Base-by-base conservation (phyloP, 2,888 invertebrate species). In the Mythimna lalbum region DNA sequence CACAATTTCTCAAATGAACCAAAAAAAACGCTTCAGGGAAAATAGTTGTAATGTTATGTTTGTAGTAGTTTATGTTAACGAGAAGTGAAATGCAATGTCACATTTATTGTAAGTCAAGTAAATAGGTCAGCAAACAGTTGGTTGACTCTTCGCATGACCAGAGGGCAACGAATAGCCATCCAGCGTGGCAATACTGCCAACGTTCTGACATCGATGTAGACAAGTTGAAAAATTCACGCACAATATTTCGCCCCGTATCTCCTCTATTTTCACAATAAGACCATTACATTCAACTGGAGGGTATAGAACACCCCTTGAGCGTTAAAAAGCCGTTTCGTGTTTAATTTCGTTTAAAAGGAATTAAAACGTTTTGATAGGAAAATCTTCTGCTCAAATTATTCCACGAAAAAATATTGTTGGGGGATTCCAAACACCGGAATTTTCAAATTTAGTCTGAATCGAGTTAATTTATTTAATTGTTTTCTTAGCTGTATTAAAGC, bases 321-420 rank as follows among this genome's bases (percentile, higher is more conserved):
- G 82, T 83, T 86, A 84, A 86, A 89, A 87, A 82, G 83, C 85
- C 72, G 81, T 88, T 88, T 71, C 86, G 83, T 86, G 86, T 89
- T 90, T 90, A 89, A 91, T 91, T 90, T 89, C 83, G 84, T 88
- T 88, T 83, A 87, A 88, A 90, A 83, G 82, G 80, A 88, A 88
- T 90, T 88, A 88, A 87, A 89, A 81, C 85, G 83, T 86, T 86
- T 83, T 85, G 81, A 73, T 84, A 82, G 75, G 78, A 63, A 79
- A 82, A 82, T 82, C 81, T 84, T 77, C 67, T 84, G 80, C 78
- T 86, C 74, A 79, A 82, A 84, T 87, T 80, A 81, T 74, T 80
- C 75, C 71, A 80, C 77, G 79, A 79, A 86, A 84, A 86, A 83
- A 83, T 77, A 80, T 69, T 62, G 27, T 65, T 62, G 39, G 60